Evolutionary conservation across 2,797 vertebrate species (phyloP), one percentile per base, ranked within the genome.

Genomic region (Cryptoprocta ferox): DNA sequence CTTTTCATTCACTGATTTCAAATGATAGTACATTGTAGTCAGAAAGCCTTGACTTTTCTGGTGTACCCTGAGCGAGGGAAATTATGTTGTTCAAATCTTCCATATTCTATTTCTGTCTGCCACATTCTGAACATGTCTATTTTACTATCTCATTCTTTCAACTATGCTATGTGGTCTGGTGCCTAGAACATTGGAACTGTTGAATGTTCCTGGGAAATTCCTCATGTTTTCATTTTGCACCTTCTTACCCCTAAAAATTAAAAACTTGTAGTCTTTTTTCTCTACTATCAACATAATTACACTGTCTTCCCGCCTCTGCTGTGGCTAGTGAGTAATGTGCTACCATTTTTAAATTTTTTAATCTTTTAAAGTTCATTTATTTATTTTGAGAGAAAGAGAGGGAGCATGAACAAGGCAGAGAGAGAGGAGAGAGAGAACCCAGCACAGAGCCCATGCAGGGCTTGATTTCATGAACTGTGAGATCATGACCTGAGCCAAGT

Each of bases 61-160:
- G 11, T 65, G 5, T 53, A 37, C 16, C 24, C n/a, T 71, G 53
- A 89, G 45, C 78, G 53, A 16, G 3, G 2, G 65, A 90, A 48
- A 90, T 48, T 37, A 32, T 19, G 26, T 79, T 35, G 42, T 89
- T 79, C 53, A 53, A 65, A 71, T 63, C 63, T 89, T 79, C 65
- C 79, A 11, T 45, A 71, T 71, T 71, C 42, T 45, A 35, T 56
- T 93, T 92, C 78, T 89, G 61, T 53, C 78, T 84, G 35, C 71
- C 30, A 50, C 42, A 45, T 78, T 45, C n/a, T 35, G 11, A 78
- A 78, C 35, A 11, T 93, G 65, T 63, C 59, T n/a, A n/a, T 53
- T 89, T 93, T 88, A 48, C 61, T 21, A 28, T 76, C 30, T 89
- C 42, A 37, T 78, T 84, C 85, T 93, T 45, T 78, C 79, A 84